Base-by-base conservation (phyloP, 2,888 invertebrate genomes). In the Drosophila prostipennis region DNA sequence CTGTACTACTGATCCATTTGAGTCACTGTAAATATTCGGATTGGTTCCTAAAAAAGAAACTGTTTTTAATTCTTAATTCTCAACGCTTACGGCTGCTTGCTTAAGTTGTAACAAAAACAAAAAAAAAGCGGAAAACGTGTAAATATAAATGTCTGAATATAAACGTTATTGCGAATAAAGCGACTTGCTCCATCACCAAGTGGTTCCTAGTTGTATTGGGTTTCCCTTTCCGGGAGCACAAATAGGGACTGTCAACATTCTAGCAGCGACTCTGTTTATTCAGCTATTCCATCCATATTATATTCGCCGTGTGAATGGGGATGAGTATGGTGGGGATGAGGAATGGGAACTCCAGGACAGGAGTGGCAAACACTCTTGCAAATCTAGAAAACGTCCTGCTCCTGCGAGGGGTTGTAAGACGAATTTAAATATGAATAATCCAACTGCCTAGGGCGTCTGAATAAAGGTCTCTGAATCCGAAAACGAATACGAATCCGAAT, bases 381-480 rank as follows among this genome's bases (percentile, higher is more conserved):
- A 59, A 53, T 58, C 54, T 37, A 46, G 34, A 13, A 14, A 32
- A 55, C 58, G 39, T 16, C 46, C 42, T 10, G 45, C 37, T 34
- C 34, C 11, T 4, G 1, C 11, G 11, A 45, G 53, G 52, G 57
- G 40, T 2, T 52, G 48, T 55, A 65, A 52, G 37, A 39, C n/a
- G 65, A 39, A 59, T 78, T 80, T 72, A 83, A 82, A 88, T 88
- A 84, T 78, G 74, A 80, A 82, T 83, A 83, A 85, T 75, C 65
- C 58, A 63, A 61, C 52, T 69, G 81, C 74, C 85, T 71, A 26
- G 68, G 63, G 81, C 65, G 42, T 51, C 48, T 64, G 49, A 57
- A 70, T 39, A 37, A 26, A 2, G 48, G 48, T 34, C 48, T 48
- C 34, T 34, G 34, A 11, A 34, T 34, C 34, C 11, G 37, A 14